Conservation (phyloP, 2,113 vertebrate genomes). For the Toxostoma redivivum region DNA sequence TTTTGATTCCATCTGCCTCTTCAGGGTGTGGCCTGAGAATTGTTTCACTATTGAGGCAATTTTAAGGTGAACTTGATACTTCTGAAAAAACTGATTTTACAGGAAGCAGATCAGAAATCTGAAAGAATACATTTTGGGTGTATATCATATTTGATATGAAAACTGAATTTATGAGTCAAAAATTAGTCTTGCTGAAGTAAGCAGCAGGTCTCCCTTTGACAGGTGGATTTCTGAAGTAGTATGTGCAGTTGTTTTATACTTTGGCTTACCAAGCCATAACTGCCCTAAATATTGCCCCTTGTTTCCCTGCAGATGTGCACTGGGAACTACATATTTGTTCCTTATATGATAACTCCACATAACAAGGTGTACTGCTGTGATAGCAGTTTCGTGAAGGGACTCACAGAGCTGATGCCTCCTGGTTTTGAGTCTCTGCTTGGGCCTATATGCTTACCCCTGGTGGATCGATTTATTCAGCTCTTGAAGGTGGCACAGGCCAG, state of each 20-base stretch:
- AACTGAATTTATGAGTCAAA: not conserved
- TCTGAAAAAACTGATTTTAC: not conserved
- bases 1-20: not conserved
- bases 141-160: not conserved
- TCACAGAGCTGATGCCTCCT: slow-evolving; percentile 95
- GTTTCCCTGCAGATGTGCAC: slow-evolving; percentile 83
- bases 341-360: slow-evolving; percentile 96
- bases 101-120: not conserved
- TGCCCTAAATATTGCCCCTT: not conserved
- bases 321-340: slow-evolving; percentile 95
- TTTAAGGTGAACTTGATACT: not conserved
- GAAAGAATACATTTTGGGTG: not conserved
- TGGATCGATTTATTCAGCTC: slow-evolving; percentile 92
- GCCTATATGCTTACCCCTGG: slow-evolving; percentile 93
- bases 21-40: not conserved
- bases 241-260: not conserved
- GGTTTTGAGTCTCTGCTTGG: slow-evolving; percentile 93
- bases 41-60: not conserved
- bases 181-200: not conserved
- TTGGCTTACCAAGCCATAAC: not conserved
- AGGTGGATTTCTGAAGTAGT: not conserved
- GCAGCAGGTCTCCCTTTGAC: not conserved
- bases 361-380: slow-evolving; percentile 98
- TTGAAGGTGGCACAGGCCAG: slow-evolving; percentile 89
- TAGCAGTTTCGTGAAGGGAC: slow-evolving; percentile 92